Evolutionary conservation across 2,888 invertebrate genomes (phyloP).

Genomic region (Caradrina clavipalpis): DNA sequence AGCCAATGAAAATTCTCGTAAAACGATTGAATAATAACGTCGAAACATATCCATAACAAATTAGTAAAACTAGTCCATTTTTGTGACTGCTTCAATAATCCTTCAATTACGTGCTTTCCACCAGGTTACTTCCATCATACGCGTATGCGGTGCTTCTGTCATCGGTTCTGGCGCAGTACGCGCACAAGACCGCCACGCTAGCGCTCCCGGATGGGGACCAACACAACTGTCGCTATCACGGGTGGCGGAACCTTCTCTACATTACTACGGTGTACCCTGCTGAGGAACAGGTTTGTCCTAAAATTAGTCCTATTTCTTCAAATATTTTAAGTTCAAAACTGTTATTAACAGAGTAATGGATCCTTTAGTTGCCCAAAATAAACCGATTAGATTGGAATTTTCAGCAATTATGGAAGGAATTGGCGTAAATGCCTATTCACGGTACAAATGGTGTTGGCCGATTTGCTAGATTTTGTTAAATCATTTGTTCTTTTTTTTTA

Average conservation of each 20-base stretch:
- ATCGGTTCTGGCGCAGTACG: conserved; percentile 79
- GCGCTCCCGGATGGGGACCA: conserved; percentile 90
- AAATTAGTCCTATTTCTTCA: neutral
- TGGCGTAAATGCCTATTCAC: no score
- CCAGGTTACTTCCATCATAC: conserved; percentile 92
- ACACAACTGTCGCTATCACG: conserved; percentile 90
- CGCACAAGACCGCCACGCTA: conserved; percentile 74
- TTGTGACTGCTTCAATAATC: no score
- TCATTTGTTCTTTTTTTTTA: neutral
- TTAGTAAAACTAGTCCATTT: neutral
- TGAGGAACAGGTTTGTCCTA: conserved; percentile 89
- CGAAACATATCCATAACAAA: neutral
- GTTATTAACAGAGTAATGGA: no score
- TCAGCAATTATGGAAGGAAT: no score
- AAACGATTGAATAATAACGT: neutral
- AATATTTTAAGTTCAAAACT: no score
- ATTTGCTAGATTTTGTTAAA: neutral
- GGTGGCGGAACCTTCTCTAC: conserved; percentile 93
- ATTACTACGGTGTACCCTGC: conserved; percentile 91
- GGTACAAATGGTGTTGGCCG: no score
- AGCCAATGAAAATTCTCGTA: neutral
- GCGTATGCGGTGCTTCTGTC: conserved; percentile 89
- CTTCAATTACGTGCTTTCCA: neutral
- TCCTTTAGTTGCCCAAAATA: no score
- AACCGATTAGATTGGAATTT: no score